A percentile compares a stretch with the other conserved stretches of the same genome.
These are phyloP conservation scores for Phasianus colchicus DNA, from an alignment of 2,113 vertebrate species.

Conservation along the genomic window DNA sequence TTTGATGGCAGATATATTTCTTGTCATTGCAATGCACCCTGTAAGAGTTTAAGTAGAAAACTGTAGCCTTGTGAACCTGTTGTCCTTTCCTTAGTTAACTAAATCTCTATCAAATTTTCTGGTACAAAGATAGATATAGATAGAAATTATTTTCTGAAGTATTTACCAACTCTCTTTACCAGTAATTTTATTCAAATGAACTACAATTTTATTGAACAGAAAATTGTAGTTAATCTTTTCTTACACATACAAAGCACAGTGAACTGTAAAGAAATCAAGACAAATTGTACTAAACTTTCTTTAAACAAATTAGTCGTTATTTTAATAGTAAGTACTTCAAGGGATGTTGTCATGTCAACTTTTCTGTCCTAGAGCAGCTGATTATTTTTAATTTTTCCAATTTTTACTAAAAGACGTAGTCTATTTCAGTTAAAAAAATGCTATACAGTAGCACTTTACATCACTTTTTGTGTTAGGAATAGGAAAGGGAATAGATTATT, in stretches of 20 bases:
- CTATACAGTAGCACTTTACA: neutral
- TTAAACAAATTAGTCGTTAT: neutral
- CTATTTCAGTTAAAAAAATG: neutral
- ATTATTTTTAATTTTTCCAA: neutral
- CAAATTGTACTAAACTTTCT: neutral
- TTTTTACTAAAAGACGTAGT: neutral
- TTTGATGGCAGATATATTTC: constrained; percentile 53
- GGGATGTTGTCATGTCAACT: neutral
- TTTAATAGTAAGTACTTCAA: neutral
- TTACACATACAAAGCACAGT: neutral
- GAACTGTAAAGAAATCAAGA: neutral
- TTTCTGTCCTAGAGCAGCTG: neutral
- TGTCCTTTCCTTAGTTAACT: neutral
- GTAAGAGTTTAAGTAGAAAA: constrained; percentile 13
- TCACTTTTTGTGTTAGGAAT: neutral
- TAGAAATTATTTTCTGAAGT: neutral
- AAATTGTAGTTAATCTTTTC: neutral
- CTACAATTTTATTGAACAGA: neutral
- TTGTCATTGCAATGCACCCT: constrained; percentile 23
- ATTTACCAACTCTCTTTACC: neutral
- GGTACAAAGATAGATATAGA: neutral
- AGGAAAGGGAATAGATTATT: neutral
- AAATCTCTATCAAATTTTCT: neutral
- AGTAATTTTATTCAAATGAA: neutral
- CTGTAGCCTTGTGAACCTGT: neutral